Evolutionary conservation across 2,113 vertebrate genomes (phyloP).

Genomic region (Fregata magnificens): DNA sequence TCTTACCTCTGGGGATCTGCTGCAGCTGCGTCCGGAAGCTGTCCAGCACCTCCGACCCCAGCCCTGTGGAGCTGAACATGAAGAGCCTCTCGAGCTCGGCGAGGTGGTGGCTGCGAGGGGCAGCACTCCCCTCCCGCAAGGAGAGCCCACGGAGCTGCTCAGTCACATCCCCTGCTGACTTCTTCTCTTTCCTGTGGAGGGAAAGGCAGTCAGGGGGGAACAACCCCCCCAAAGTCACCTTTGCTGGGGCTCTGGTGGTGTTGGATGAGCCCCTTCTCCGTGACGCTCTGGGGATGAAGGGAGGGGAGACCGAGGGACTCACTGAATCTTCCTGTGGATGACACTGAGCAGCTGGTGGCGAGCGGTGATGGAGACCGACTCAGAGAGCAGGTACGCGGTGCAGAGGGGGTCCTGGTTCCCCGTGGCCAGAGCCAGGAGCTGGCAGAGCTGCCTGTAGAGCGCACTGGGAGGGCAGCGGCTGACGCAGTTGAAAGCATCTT

Average conservation of each 20-base stretch:
- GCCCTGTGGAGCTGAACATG: slow-evolving; percentile 68
- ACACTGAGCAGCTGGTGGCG: slow-evolving; percentile 84
- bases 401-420: slow-evolving; percentile 70
- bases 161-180: slow-evolving; percentile 19
- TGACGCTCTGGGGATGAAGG: neutral
- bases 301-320: neutral
- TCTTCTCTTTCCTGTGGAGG: slow-evolving; percentile 80
- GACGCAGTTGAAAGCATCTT: slow-evolving; percentile 74
- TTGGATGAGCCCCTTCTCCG: neutral
- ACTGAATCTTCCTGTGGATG: slow-evolving; percentile 81
- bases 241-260: no score
- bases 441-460: slow-evolving; percentile 80
- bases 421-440: slow-evolving; percentile 79
- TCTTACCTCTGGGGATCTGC: slow-evolving; percentile 79
- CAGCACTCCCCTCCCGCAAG: slow-evolving; percentile 58
- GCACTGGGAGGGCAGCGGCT: slow-evolving; percentile 82
- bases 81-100: slow-evolving; percentile 77
- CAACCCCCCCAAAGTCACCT: no score
- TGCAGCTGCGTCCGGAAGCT: slow-evolving; percentile 75
- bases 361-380: slow-evolving; percentile 83
- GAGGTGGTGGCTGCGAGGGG: slow-evolving; percentile 53
- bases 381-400: slow-evolving; percentile 82
- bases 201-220: neutral
- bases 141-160: slow-evolving; percentile 76
- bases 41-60: slow-evolving; percentile 46